Evolutionary conservation across 1,140 invertebrate genomes (phyloP).

Genomic region (Ladona fulva): DNA sequence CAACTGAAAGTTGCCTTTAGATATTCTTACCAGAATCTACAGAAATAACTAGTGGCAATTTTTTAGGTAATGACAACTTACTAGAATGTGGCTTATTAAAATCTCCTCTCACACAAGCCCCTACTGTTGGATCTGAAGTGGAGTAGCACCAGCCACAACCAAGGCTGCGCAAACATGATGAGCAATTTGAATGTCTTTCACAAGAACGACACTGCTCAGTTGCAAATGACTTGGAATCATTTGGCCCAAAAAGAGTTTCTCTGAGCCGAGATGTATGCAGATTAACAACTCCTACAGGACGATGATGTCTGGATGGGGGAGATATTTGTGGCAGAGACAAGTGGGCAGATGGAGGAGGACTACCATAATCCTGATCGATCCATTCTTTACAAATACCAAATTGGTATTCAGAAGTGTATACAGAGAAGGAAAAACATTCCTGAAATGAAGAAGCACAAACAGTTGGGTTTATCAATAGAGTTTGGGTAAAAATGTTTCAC

Average conservation of each 20-base stretch:
- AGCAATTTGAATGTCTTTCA: slow-evolving; percentile 63
- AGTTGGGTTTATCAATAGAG: too few relatives aligned
- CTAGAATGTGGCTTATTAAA: slow-evolving; percentile 35
- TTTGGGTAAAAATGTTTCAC: too few relatives aligned
- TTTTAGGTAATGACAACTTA: slow-evolving; percentile 15
- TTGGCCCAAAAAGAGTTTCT: too few relatives aligned
- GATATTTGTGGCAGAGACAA: neutral
- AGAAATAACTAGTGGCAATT: too few relatives aligned
- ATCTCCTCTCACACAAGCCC: slow-evolving; percentile 45
- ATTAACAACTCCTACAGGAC: neutral
- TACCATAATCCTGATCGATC: slow-evolving; percentile 63
- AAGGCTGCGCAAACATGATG: slow-evolving; percentile 65
- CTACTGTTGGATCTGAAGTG: slow-evolving; percentile 74
- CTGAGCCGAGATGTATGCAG: too few relatives aligned
- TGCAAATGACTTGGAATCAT: neutral
- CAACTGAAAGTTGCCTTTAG: too few relatives aligned
- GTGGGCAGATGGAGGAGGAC: neutral
- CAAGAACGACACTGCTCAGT: slow-evolving; percentile 73
- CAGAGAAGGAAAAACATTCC: slow-evolving; percentile 88
- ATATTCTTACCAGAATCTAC: too few relatives aligned
- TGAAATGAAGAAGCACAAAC: slow-evolving; percentile 23
- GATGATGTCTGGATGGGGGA: neutral
- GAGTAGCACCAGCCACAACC: slow-evolving; percentile 94
- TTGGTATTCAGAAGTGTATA: slow-evolving; percentile 88
- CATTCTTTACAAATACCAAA: slow-evolving; percentile 87